phyloP scores from a whole-genome alignment of 2,113 vertebrate genomes.

The Melanerpes formicivorus region DNA sequence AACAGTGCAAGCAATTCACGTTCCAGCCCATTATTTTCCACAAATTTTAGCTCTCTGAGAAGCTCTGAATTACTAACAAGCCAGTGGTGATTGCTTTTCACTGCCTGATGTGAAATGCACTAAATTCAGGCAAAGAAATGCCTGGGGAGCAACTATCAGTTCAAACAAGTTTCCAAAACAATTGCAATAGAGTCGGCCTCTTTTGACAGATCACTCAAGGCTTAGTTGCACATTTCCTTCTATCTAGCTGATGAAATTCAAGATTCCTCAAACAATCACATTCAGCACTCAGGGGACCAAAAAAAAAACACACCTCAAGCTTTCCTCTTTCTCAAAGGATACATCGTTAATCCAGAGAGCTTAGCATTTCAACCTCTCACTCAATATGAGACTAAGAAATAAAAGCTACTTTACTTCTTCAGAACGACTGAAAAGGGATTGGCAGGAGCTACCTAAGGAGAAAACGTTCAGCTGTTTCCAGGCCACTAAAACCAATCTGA shows the following conservation, averaged over 20 bases:
- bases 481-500: constrained; percentile 26
- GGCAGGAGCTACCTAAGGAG: constrained; percentile 38
- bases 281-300: background rate
- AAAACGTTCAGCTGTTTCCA: constrained; percentile 49
- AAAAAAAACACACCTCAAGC: background rate
- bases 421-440: constrained; percentile 52
- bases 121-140: background rate
- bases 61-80: background rate
- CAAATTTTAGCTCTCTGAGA: background rate
- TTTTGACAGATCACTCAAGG: constrained; percentile 10
- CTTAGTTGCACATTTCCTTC: constrained; percentile 4
- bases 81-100: background rate
- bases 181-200: background rate
- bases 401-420: constrained; percentile 67
- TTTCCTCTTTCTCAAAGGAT: constrained; percentile 38
- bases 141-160: background rate
- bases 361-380: constrained; percentile 73
- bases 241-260: constrained; percentile 42
- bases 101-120: background rate
- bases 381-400: constrained; percentile 59
- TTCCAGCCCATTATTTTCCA: background rate
- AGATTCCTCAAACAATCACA: constrained; percentile 46
- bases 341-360: constrained; percentile 47
- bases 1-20: background rate
- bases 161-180: background rate